Percentiles rank a stretch among this genome's conserved stretches.
These are phyloP conservation scores for Sturnira hondurensis DNA, from an alignment of 2,113 vertebrate species.

Conservation along the genomic window DNA sequence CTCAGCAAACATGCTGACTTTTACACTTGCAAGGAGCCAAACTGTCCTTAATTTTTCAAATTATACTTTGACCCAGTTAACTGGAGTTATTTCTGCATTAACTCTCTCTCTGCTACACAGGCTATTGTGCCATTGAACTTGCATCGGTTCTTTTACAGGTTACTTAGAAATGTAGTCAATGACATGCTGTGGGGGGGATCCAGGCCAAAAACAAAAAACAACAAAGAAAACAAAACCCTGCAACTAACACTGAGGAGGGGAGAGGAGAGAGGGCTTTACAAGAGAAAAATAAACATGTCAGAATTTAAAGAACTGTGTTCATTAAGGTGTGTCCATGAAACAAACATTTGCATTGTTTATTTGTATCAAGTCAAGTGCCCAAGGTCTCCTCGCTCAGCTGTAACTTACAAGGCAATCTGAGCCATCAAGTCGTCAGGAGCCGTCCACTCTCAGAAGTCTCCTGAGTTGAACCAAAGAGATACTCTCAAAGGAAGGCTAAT, in stretches of 20 bases:
- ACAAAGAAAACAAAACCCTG: conserved; percentile 50
- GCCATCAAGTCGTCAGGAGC: background rate
- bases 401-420: background rate
- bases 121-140: conserved; percentile 32
- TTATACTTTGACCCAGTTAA: conserved; percentile 77
- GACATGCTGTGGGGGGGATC: background rate
- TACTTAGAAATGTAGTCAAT: conserved; percentile 47
- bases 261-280: background rate
- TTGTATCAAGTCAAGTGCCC: background rate
- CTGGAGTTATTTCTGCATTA: conserved; percentile 74
- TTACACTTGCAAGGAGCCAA: conserved; percentile 63
- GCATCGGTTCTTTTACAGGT: conserved; percentile 38
- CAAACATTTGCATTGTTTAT: conserved; percentile 3
- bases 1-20: conserved; percentile 52
- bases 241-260: background rate
- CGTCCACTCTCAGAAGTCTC: background rate
- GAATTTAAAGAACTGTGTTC: background rate
- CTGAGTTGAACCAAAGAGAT: conserved; percentile 11
- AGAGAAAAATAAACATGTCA: conserved; percentile 9
- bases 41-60: conserved; percentile 74
- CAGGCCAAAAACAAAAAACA: conserved; percentile 19
- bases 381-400: background rate
- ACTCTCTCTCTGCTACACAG: conserved; percentile 66
- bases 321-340: background rate
- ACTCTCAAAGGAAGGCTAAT: background rate